These are phyloP conservation scores for Autographa pulchrina DNA, from an alignment of 2,888 invertebrate genomes.

Conservation along the genomic window DNA sequence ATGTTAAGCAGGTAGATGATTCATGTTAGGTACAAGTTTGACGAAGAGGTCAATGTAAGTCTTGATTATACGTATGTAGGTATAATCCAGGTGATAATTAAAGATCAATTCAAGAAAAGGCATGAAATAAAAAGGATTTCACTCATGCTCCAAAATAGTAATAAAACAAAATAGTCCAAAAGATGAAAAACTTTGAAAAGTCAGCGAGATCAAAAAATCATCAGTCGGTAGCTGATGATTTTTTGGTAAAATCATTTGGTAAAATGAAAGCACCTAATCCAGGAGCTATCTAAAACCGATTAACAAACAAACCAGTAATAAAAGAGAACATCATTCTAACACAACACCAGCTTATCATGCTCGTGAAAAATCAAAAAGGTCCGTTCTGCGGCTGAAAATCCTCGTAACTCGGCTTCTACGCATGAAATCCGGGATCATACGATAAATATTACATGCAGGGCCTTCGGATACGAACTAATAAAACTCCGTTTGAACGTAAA, in stretches of 20 bases:
- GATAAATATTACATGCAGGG: constrained; percentile 57
- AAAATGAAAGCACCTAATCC: not conserved
- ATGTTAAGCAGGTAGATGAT: not conserved
- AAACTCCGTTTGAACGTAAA: constrained; percentile 57
- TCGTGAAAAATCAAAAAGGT: constrained; percentile 32
- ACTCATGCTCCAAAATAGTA: too few relatives aligned
- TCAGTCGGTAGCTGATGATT: too few relatives aligned
- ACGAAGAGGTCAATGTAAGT: too few relatives aligned
- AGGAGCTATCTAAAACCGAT: not conserved
- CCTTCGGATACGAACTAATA: constrained; percentile 59
- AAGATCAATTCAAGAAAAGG: too few relatives aligned
- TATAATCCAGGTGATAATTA: too few relatives aligned
- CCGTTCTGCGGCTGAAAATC: constrained; percentile 36
- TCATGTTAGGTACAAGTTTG: not conserved
- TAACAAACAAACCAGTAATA: not conserved
- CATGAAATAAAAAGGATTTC: too few relatives aligned
- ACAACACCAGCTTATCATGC: constrained; percentile 12
- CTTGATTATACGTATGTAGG: too few relatives aligned
- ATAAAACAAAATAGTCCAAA: too few relatives aligned
- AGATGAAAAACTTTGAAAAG: too few relatives aligned
- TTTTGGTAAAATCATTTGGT: too few relatives aligned
- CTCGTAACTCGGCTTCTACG: constrained; percentile 24
- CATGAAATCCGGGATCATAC: constrained; percentile 38
- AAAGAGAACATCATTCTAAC: not conserved
- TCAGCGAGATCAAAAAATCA: too few relatives aligned